These are phyloP conservation scores for Escarpia spicata DNA, from an alignment of 2,888 invertebrate genomes.

Conservation along the genomic window DNA sequence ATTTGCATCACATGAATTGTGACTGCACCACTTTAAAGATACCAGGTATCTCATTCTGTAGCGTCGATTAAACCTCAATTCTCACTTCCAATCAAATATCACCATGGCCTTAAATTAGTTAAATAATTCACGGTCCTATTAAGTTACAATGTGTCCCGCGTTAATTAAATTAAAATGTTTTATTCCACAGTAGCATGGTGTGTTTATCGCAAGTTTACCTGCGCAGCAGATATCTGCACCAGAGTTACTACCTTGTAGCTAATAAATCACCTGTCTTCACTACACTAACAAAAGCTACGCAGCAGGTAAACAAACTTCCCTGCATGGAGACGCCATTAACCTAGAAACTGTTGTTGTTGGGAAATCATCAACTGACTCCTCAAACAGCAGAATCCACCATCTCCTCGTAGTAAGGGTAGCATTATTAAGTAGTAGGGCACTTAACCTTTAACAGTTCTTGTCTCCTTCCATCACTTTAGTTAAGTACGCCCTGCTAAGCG, in stretches of 20 bases:
- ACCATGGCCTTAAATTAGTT: neutral
- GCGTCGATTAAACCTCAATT: neutral
- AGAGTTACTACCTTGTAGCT: neutral
- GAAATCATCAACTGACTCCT: neutral
- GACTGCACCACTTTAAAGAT: neutral
- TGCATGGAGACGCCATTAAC: neutral
- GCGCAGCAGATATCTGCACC: neutral
- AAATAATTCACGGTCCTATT: neutral
- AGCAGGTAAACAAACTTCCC: neutral
- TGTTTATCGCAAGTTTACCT: neutral
- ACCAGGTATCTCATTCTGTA: neutral
- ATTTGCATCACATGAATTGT: neutral
- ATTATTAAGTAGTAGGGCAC: neutral
- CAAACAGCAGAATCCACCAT: neutral
- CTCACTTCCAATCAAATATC: neutral
- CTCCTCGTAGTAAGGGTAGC: neutral
- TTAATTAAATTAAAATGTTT: neutral
- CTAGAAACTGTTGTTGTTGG: neutral
- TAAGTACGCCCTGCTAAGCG: neutral
- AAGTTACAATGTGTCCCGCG: neutral
- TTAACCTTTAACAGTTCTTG: neutral
- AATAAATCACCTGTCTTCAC: slow-evolving; percentile 7
- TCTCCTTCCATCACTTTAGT: neutral
- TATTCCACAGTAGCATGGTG: neutral
- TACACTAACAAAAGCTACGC: neutral